Percentiles rank a stretch among this genome's conserved stretches.
phyloP scores from a whole-genome alignment of 2,113 vertebrate genomes.

The Thamnaconus septentrionalis region DNA sequence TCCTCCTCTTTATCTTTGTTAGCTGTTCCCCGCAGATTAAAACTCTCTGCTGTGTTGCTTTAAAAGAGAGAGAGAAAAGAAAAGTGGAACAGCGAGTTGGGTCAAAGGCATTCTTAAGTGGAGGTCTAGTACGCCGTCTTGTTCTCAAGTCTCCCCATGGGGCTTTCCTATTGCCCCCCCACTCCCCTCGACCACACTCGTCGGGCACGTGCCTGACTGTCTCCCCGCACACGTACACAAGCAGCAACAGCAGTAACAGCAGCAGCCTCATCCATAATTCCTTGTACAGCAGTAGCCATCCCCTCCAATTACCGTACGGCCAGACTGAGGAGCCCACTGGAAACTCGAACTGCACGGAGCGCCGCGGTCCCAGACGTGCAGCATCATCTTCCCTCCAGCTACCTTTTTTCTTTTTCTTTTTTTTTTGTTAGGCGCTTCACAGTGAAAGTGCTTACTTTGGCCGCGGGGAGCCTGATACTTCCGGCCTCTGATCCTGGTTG shows the following conservation, averaged over 20 bases:
- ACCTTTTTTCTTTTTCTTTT: constrained; percentile 11
- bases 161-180: neutral
- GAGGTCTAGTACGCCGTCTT: no score
- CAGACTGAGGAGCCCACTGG: constrained; percentile 18
- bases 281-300: constrained; percentile 19
- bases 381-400: constrained; percentile 19
- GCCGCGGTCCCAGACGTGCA: constrained; percentile 19
- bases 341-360: constrained; percentile 14
- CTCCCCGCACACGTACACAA: no score
- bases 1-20: neutral
- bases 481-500: constrained; percentile 8
- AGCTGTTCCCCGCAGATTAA: constrained; percentile 18
- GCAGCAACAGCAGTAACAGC: neutral
- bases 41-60: constrained; percentile 5
- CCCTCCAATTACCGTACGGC: constrained; percentile 18
- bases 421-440: neutral
- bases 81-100: neutral
- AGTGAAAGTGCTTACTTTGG: constrained; percentile 34
- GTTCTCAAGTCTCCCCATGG: neutral
- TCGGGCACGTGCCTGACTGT: constrained; percentile 3
- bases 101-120: no score
- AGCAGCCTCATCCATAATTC: constrained; percentile 49
- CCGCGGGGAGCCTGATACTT: no score
- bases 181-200: neutral
- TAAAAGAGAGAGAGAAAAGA: neutral